Percentiles rank a stretch among this genome's conserved stretches.
phyloP scores from a whole-genome alignment of 2,888 invertebrate genomes.

The Beris morrisii region DNA sequence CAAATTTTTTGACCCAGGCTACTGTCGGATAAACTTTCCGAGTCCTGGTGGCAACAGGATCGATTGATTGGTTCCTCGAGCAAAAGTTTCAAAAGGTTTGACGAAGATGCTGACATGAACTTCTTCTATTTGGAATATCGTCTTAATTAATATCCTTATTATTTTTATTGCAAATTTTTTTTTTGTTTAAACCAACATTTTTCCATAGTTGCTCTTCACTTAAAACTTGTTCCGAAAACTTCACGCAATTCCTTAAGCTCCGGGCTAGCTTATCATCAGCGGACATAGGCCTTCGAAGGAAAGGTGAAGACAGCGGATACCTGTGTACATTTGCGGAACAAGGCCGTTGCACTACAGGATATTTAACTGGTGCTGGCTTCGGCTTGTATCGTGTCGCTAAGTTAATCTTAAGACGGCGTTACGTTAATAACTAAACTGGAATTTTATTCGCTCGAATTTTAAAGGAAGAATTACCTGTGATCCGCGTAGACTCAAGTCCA shows the following conservation, averaged over 20 bases:
- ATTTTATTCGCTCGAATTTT: slow-evolving; percentile 19
- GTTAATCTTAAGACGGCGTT: slow-evolving; percentile 50
- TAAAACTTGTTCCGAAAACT: slow-evolving; percentile 34
- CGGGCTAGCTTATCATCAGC: slow-evolving; percentile 51
- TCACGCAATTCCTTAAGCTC: slow-evolving; percentile 39
- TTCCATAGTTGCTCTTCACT: slow-evolving; percentile 33
- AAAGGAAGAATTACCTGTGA: slow-evolving; percentile 57
- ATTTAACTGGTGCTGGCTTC: slow-evolving; percentile 48
- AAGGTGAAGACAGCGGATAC: slow-evolving; percentile 46
- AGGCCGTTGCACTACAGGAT: slow-evolving; percentile 49
- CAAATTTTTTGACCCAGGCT: slow-evolving; percentile 33
- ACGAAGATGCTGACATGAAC: slow-evolving; percentile 49
- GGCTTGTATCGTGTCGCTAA: slow-evolving; percentile 54
- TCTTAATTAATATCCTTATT: not conserved
- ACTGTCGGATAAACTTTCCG: slow-evolving; percentile 29
- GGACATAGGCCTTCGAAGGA: slow-evolving; percentile 51
- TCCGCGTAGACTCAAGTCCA: slow-evolving; percentile 56
- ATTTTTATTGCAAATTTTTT: too few relatives aligned
- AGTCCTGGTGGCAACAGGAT: slow-evolving; percentile 57
- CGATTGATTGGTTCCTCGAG: slow-evolving; percentile 56
- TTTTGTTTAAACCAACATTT: slow-evolving; percentile 38
- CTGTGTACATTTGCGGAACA: slow-evolving; percentile 48
- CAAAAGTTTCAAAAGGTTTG: slow-evolving; percentile 52
- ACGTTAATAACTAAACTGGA: not conserved
- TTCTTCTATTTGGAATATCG: slow-evolving; percentile 25